A percentile compares a stretch with the other conserved stretches of the same genome.
These are phyloP conservation scores for Portunus trituberculatus DNA, from an alignment of 1,140 invertebrate genomes.

Conservation along the genomic window DNA sequence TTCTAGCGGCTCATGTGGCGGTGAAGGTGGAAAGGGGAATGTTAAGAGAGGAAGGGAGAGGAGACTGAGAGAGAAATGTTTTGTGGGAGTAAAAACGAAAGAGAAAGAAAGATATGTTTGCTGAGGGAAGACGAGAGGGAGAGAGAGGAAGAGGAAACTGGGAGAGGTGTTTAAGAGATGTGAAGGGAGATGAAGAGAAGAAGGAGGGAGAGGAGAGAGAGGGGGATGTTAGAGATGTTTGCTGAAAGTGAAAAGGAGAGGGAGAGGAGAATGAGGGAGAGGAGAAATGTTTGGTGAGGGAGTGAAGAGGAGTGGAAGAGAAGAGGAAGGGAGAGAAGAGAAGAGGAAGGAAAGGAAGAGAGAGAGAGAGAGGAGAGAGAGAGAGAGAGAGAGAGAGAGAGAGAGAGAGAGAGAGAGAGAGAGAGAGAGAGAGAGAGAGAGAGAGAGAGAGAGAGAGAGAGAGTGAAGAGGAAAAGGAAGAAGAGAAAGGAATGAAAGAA, in stretches of 20 bases:
- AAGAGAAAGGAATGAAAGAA: too few relatives aligned
- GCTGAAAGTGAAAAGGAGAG: too few relatives aligned
- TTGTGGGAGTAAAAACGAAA: too few relatives aligned
- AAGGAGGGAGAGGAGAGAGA: neutral
- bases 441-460: neutral
- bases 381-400: neutral
- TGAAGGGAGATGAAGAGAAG: too few relatives aligned
- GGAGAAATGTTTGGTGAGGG: too few relatives aligned
- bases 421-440: conserved; percentile 34
- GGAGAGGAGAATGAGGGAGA: neutral
- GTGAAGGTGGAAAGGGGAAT: neutral
- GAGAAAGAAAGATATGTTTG: neutral
- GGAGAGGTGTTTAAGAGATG: too few relatives aligned
- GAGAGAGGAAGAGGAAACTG: neutral
- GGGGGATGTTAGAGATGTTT: too few relatives aligned
- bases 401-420: conserved; percentile 24
- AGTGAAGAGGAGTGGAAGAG: too few relatives aligned
- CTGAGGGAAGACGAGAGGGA: neutral
- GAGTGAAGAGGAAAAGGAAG: neutral
- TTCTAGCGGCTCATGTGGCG: too few relatives aligned
- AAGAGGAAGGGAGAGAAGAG: neutral
- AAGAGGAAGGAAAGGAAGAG: too few relatives aligned
- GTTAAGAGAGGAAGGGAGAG: neutral
- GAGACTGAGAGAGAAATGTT: neutral
- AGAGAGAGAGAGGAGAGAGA: neutral